Conservation (phyloP, 2,797 vertebrate species). For the Microchirus variegatus region DNA sequence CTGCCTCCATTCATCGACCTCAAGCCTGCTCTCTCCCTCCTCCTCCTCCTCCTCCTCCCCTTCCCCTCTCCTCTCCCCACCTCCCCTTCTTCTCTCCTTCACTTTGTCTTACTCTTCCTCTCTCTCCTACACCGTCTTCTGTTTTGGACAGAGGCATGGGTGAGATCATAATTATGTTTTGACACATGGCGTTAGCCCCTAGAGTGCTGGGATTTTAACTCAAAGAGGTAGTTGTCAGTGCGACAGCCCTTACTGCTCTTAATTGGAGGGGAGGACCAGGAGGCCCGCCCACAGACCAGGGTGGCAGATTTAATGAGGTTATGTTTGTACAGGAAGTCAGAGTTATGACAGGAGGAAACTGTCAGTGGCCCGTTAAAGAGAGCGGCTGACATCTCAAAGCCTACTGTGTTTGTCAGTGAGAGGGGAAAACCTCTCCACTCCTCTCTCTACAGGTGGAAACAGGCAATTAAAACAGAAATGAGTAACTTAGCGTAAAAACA, state of each 20-base stretch:
- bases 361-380: conserved; percentile 80
- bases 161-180: conserved; percentile 84
- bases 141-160: conserved; percentile 74
- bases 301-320: conserved; percentile 84
- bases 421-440: conserved; percentile 65
- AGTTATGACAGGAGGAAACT: conserved; percentile 83
- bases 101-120: conserved; percentile 31
- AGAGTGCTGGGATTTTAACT: conserved; percentile 76
- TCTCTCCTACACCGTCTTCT: conserved; percentile 44
- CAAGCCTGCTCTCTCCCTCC: conserved; percentile 22
- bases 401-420: conserved; percentile 67
- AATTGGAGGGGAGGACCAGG: conserved; percentile 82
- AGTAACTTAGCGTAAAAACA: conserved; percentile 54
- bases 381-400: conserved; percentile 78
- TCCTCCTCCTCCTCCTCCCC: conserved; percentile 32
- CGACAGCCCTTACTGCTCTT: conserved; percentile 80
- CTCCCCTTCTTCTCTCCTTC: conserved; percentile 33
- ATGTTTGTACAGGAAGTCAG: conserved; percentile 81
- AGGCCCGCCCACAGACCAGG: conserved; percentile 78
- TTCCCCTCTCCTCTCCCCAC: conserved; percentile 28
- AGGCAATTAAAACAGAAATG: conserved; percentile 76
- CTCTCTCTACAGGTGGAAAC: conserved; percentile 75
- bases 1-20: conserved; percentile 61
- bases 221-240: conserved; percentile 81
- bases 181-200: conserved; percentile 80